Evolutionary conservation across 2,113 vertebrate genomes (phyloP), one percentile per base, ranked within the genome.

Genomic region (Laticauda colubrina): DNA sequence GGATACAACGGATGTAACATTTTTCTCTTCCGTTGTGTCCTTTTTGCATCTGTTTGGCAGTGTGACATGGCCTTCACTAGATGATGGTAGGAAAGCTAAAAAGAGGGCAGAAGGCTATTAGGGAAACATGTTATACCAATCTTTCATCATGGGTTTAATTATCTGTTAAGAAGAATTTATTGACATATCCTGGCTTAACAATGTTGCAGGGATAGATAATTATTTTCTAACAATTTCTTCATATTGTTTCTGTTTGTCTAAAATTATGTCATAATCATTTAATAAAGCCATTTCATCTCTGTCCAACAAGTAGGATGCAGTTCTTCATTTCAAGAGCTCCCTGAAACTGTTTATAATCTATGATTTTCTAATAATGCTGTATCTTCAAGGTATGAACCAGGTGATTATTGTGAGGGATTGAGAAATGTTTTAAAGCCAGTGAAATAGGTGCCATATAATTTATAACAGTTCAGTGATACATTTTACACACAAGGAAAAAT

Each of bases 301-400:
- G 39, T 11, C 20, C 24, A 85, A n/a, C 8, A 24, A 34, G 29
- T 90, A 7, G 45, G 51, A 59, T 85, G 20, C 6, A 85, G 7
- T 81, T 89, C 7, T 89, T 57, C 92, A 86, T 93, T 90, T 93
- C 69, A 81, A 81, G 23, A 90, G 18, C 34, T 43, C 45, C 12
- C 69, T 93, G 88, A 85, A 90, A 93, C 53, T 93, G 53, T 93
- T 93, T 93, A 93, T 90, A 89, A 89, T 89, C 61, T 90, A 39
- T 93, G 85, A 93, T 90, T 90, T 90, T 90, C 75, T 86, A 61
- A 90, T 61, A 86, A 43, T 43, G 88, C 55, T 53, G 51, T 8
- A 2, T 43, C 89, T 94, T 93, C 10, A 55, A 29, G 34, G 11
- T 91, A 90, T 53, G 51, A 56, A 87, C 0, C 2, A 89, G 85